Conservation (phyloP, 2,888 invertebrate species). For the Tineola bisselliella region DNA sequence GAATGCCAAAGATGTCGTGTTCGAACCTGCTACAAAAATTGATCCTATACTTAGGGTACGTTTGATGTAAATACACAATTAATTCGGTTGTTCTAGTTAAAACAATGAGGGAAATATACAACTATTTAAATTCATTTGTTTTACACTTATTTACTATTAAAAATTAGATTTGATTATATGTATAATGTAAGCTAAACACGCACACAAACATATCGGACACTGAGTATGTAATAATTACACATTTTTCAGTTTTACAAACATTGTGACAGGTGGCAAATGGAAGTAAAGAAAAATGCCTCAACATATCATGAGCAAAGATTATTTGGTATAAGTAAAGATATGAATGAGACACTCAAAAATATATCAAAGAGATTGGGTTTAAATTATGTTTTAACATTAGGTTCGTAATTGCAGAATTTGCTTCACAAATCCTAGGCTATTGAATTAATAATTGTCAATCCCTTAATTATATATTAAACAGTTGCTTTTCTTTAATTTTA, state of each 20-base stretch:
- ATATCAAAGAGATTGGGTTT: slow-evolving; percentile 72
- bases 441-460: not conserved
- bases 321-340: slow-evolving; percentile 63
- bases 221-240: not conserved
- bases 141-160: too few species aligned
- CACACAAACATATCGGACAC: too few species aligned
- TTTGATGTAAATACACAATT: slow-evolving; percentile 15
- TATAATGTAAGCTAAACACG: too few species aligned
- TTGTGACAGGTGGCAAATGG: slow-evolving; percentile 75
- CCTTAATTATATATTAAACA: too few species aligned
- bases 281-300: slow-evolving; percentile 74
- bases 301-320: slow-evolving; percentile 66
- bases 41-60: slow-evolving; percentile 76
- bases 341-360: slow-evolving; percentile 65
- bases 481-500: too few species aligned
- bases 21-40: slow-evolving; percentile 70
- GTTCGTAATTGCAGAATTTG: slow-evolving; percentile 41
- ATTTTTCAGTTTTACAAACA: slow-evolving; percentile 79
- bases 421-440: not conserved
- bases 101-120: too few species aligned
- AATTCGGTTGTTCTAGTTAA: too few species aligned
- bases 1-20: slow-evolving; percentile 69
- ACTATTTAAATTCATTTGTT: too few species aligned
- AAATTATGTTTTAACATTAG: slow-evolving; percentile 49
- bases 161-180: too few species aligned